These are phyloP conservation scores for Alexandromys fortis DNA, from an alignment of 2,113 vertebrate species.

Conservation along the genomic window DNA sequence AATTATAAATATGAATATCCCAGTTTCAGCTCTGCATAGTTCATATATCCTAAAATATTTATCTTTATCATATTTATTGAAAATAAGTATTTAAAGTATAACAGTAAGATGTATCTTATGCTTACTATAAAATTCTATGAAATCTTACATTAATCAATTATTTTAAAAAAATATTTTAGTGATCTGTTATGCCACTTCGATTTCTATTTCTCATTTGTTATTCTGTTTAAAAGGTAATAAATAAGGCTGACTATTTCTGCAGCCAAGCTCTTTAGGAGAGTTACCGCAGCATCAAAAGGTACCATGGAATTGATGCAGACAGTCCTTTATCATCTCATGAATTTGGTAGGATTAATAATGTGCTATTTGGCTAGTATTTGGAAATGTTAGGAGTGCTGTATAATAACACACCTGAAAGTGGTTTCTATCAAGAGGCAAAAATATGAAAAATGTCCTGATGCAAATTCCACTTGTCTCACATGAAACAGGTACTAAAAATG, in stretches of 20 bases:
- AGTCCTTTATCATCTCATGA: not conserved
- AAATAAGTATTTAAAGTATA: constrained; percentile 34
- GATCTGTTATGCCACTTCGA: not conserved
- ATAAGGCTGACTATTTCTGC: not conserved
- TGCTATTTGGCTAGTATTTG: not conserved
- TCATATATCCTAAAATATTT: not conserved
- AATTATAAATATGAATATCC: not conserved
- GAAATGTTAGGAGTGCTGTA: not conserved
- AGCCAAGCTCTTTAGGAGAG: not conserved
- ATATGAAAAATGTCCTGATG: not conserved
- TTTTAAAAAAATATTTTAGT: not conserved
- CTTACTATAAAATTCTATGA: constrained; percentile 15
- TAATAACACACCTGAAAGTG: not conserved
- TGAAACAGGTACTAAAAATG: not conserved
- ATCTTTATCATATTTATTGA: not conserved
- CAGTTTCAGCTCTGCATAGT: not conserved
- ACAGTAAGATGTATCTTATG: not conserved
- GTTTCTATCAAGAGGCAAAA: not conserved
- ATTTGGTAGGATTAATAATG: not conserved
- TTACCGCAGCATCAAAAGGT: not conserved
- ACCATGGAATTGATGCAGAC: not conserved
- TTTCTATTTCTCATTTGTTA: not conserved
- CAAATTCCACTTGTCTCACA: not conserved
- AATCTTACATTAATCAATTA: not conserved
- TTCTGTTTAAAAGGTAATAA: not conserved